These are phyloP conservation scores for Peromyscus aztecus DNA, from an alignment of 2,797 vertebrate species.

Conservation along the genomic window DNA sequence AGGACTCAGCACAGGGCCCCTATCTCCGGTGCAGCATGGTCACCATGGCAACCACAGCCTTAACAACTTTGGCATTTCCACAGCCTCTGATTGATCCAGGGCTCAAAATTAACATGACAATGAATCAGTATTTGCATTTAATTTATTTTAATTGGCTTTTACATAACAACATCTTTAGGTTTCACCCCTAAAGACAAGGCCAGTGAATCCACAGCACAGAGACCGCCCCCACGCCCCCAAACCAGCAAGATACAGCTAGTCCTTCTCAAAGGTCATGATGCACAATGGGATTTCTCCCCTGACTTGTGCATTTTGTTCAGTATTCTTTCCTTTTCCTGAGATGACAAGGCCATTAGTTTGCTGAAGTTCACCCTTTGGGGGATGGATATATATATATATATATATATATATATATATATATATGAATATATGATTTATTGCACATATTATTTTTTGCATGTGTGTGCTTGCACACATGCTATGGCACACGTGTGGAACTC, in stretches of 20 bases:
- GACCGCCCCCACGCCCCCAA: background rate
- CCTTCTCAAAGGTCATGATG: background rate
- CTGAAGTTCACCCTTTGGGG: background rate
- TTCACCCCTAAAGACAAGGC: slow-evolving; percentile 53
- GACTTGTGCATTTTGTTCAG: background rate
- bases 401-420: no score
- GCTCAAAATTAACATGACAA: slow-evolving; percentile 72
- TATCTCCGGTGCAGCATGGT: rapidly evolving
- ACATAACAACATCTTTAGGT: slow-evolving; percentile 20
- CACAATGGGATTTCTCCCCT: background rate
- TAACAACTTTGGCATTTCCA: slow-evolving; percentile 77
- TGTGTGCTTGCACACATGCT: background rate
- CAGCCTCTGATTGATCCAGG: slow-evolving; percentile 66
- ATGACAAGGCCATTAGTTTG: background rate
- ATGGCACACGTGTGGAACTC: background rate
- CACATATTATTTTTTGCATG: background rate
- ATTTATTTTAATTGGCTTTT: slow-evolving; percentile 80
- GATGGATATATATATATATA: no score
- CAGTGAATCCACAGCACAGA: background rate
- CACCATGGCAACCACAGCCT: slow-evolving; percentile 67
- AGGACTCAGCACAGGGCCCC: background rate
- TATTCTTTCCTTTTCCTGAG: background rate
- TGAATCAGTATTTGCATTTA: slow-evolving; percentile 71
- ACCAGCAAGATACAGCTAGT: background rate
- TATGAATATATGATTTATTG: background rate